Base-by-base conservation (phyloP, 2,113 vertebrate genomes). In the Nicator chloris region DNA sequence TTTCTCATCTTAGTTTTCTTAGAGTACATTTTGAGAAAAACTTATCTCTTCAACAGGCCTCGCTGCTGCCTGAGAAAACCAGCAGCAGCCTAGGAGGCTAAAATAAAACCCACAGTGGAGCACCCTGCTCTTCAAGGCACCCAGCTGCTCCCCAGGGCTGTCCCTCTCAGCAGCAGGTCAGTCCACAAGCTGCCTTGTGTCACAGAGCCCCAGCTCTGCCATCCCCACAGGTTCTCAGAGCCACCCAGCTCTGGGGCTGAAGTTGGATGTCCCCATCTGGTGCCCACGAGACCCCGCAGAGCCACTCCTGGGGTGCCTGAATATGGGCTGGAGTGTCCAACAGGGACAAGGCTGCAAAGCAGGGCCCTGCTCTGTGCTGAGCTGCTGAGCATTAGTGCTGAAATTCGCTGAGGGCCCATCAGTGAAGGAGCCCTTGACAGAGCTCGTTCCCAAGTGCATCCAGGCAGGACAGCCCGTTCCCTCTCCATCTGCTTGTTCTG, bases 221-320 rank as follows among this genome's bases (percentile, higher is more conserved):
- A 80, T 77, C 24, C 90, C 60, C 64, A 53, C 19, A 70, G 75
- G 16, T 12, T 53, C 15, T 33, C 13, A 3, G 35, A 61, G 53
- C 33, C 49, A 33, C 37, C 20, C 61, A 51, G 76, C 40, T 51
- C 59, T 40, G 30, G 40, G 45, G 30, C 40, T 35, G 40, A 7
- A 49, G 31, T 2, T 82, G 42, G 28, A 0, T 39, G 31, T n/a
- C n/a, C 64, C n/a, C 1, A 6, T 18, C 22, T 66, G 42, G 1
- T 63, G 31, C 33, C 30, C 1, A 0, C 0, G 9, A 56, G 49
- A 30, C 39, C 49, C 40, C 1, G 0, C 45, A 78, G 45, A 73
- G 69, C 50, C 42, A 4, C 37, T 91, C 82, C 76, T 49, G 60
- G 31, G 28, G 16, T 89, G 64, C 28, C 68, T 12, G 7, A 17